Evolutionary conservation across 2,797 vertebrate genomes (phyloP).

Genomic region (Pantherophis vulpinus): DNA sequence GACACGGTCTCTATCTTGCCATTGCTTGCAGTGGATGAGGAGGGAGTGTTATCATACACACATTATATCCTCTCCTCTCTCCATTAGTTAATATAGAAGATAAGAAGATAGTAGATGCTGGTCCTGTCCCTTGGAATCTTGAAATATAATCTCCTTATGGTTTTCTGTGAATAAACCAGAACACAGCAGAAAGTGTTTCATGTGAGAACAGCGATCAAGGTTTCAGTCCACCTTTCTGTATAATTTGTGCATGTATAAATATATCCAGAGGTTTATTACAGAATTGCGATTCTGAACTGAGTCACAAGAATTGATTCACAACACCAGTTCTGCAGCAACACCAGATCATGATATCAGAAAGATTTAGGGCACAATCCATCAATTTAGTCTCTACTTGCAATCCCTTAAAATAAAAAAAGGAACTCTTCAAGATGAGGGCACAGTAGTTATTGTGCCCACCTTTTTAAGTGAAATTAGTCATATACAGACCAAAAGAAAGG

Average conservation of each 20-base stretch:
- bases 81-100: neutral
- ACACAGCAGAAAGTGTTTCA: conserved; percentile 52
- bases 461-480: conserved; percentile 38
- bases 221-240: conserved; percentile 48
- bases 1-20: conserved; percentile 23
- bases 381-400: neutral
- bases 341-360: neutral
- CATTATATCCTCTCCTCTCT: neutral
- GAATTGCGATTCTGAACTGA: conserved; percentile 30
- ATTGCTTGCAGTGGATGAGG: conserved; percentile 19
- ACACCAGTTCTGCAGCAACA: conserved; percentile 1
- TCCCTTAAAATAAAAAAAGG: neutral
- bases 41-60: conserved; percentile 22
- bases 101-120: conserved; percentile 27
- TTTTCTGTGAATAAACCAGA: conserved; percentile 59
- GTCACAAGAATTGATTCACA: conserved; percentile 41
- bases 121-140: conserved; percentile 50
- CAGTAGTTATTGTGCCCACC: conserved; percentile 14
- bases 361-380: conserved; percentile 11
- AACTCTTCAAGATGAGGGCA: neutral
- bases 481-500: neutral
- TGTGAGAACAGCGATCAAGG: conserved; percentile 59
- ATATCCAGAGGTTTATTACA: conserved; percentile 36
- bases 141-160: conserved; percentile 45
- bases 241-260: conserved; percentile 28